Evolutionary conservation across 1,140 invertebrate species (phyloP), one percentile per base, ranked within the genome.

Genomic region (Colletes latitarsis): DNA sequence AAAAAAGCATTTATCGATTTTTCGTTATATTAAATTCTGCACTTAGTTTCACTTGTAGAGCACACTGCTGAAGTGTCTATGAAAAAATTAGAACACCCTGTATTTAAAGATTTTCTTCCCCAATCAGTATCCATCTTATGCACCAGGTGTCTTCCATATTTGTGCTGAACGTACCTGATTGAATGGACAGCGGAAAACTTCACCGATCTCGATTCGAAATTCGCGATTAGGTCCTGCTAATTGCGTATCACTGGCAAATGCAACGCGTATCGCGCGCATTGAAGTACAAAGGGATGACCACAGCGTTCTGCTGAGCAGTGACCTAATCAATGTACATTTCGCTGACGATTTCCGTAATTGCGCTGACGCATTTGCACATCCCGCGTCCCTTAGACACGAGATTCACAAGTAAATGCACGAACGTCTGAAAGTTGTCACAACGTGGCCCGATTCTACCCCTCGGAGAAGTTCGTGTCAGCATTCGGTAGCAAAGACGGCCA

Each of bases 261-360:
- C 64, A 58, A 67, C 53, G 21, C 41, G 63, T 58, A 76, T 74
- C 62, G 74, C n/a, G 62, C 12, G 63, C 39, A 57, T 30, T 19
- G 49, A 58, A 68, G 64, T 76, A 76, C 74, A 76, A 83, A 78
- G 82, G 69, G 64, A 52, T 69, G 19, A 75, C 60, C 77, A 66
- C 82, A 83, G 63, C 58, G 67, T 85, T 67, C 62, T 75, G 43
- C 57, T 30, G 43, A 58, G 49, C 58, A 72, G 71, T 62, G 49
- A 81, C 73, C 62, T 82, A 86, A 82, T 86, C 84, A 84, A 86
- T 86, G 84, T 74, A 68, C 79, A 82, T 82, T 86, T 86, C 70
- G 75, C 79, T 62, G 74, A 62, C 57, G 84, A 86, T 78, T 86
- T 85, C 83, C 84, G 83, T 85, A 85, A 86, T 86, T 85, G 83